Percentiles rank a stretch among this genome's conserved stretches.
Conservation (phyloP, 2,113 vertebrate species). For the Caloenas nicobarica region DNA sequence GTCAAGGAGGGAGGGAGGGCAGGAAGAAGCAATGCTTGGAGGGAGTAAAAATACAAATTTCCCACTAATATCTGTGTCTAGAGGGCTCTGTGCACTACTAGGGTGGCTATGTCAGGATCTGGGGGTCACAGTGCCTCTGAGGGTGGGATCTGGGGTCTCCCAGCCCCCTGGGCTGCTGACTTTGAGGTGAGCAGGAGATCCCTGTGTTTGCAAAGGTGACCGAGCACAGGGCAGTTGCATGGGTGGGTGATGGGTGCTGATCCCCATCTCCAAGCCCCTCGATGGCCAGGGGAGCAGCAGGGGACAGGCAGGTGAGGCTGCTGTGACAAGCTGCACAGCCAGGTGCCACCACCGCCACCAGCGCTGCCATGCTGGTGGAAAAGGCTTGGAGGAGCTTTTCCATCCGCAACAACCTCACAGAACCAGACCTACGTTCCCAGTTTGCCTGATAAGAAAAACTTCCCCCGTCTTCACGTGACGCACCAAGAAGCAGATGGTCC, state of each 20-base stretch:
- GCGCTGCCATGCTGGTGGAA: accelerated
- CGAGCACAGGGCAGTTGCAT: accelerated
- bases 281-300: background rate
- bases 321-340: accelerated
- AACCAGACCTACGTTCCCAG: background rate
- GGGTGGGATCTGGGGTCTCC: accelerated
- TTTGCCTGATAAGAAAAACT: background rate
- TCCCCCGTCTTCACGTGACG: accelerated
- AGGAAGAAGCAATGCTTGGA: background rate
- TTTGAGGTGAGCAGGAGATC: background rate
- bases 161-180: background rate
- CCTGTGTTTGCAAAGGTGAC: accelerated
- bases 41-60: background rate
- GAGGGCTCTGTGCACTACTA: background rate
- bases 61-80: background rate
- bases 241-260: background rate
- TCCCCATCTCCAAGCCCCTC: background rate
- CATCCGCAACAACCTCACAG: background rate
- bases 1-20: accelerated
- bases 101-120: background rate
- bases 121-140: background rate
- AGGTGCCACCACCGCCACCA: background rate
- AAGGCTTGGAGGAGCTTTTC: background rate
- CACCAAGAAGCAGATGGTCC: background rate
- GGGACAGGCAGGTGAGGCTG: background rate